Percentiles rank a stretch among this genome's conserved stretches.
phyloP scores from a whole-genome alignment of 2,888 invertebrate species.

The Cynaeus angustus region DNA sequence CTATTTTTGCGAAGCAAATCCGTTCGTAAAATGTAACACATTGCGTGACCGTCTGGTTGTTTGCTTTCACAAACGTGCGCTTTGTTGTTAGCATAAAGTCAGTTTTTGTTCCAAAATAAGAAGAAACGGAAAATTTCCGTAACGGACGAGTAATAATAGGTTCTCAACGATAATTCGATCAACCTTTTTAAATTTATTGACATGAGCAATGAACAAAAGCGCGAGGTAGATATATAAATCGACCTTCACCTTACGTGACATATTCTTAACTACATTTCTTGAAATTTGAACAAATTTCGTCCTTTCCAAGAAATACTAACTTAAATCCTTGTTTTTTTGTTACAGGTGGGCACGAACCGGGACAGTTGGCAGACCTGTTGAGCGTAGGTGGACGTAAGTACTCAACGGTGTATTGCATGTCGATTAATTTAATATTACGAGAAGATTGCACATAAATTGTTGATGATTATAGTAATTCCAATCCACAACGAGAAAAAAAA shows the following conservation, averaged over 20 bases:
- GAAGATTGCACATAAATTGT: slow-evolving; percentile 7
- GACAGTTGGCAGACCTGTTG: slow-evolving; percentile 1
- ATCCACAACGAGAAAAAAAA: neutral
- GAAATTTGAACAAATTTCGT: neutral
- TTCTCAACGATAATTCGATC: slow-evolving; percentile 13
- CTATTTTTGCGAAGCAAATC: slow-evolving; percentile 19
- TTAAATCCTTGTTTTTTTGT: neutral
- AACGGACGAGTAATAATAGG: slow-evolving; percentile 14
- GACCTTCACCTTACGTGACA: slow-evolving; percentile 27
- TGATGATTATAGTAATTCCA: slow-evolving; percentile 13
- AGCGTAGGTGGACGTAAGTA: slow-evolving; percentile 14
- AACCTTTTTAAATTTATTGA: slow-evolving; percentile 15
- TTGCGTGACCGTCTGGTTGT: slow-evolving; percentile 17
- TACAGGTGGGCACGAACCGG: slow-evolving; percentile 2
- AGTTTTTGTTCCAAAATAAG: neutral
- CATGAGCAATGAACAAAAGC: neutral
- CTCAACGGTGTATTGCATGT: slow-evolving; percentile 11
- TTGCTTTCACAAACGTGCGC: slow-evolving; percentile 8
- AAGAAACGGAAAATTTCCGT: slow-evolving; percentile 10
- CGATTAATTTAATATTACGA: slow-evolving; percentile 19
- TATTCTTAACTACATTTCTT: neutral
- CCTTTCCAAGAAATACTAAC: neutral
- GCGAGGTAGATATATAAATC: neutral
- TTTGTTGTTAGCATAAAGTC: slow-evolving; percentile 5
- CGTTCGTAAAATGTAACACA: slow-evolving; percentile 14